These are phyloP conservation scores for Cassiopea xamachana DNA, from an alignment of 30 jellyfish, hydroid and myxozoan species.

Conservation along the genomic window DNA sequence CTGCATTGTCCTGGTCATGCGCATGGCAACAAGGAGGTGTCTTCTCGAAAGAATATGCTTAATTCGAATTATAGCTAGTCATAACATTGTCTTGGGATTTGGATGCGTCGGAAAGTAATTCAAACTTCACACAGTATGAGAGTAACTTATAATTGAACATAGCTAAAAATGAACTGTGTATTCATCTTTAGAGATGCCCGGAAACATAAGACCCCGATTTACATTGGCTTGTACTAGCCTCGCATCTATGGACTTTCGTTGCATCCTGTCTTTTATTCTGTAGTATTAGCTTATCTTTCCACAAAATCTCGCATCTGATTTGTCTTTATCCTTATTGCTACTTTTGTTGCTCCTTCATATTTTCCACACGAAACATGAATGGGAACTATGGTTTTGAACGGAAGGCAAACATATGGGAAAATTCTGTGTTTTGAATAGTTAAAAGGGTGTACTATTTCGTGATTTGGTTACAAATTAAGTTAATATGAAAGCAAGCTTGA, in stretches of 20 bases:
- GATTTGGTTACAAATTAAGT: neutral
- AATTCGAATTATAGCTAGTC: neutral
- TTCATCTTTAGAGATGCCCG: no score
- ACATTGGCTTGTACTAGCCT: neutral
- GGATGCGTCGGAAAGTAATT: neutral
- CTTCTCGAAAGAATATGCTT: neutral
- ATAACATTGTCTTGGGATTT: neutral
- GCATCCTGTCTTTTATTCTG: neutral
- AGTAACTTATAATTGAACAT: neutral
- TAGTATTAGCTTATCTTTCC: conserved; percentile 7
- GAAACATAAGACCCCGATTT: no score
- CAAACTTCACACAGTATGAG: neutral
- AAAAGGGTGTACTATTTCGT: neutral
- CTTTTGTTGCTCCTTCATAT: neutral
- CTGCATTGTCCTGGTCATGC: neutral
- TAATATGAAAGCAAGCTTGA: neutral
- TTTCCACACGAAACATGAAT: neutral
- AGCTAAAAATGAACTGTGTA: neutral
- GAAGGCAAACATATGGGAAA: conserved; percentile 16
- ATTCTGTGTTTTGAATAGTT: neutral
- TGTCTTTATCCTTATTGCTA: neutral
- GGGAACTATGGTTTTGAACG: conserved; percentile 38
- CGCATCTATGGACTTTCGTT: neutral
- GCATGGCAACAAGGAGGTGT: neutral
- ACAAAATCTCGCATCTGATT: neutral